Evolutionary conservation across 2,113 vertebrate species (phyloP), one percentile per base, ranked within the genome.

Genomic region (Chunga burmeisteri): DNA sequence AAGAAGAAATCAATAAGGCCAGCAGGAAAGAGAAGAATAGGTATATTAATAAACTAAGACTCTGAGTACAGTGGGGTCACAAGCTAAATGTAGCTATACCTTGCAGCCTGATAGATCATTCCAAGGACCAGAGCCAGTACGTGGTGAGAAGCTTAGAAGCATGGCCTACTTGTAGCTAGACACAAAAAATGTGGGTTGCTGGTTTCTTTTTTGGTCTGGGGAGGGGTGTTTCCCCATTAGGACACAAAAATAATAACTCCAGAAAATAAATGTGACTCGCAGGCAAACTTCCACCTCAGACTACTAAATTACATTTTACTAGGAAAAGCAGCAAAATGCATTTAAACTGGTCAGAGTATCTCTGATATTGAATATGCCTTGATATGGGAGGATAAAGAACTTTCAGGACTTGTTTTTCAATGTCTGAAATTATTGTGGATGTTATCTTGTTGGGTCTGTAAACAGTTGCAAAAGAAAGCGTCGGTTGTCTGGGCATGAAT

Each of bases 11-110:
- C 93, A 97, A 89, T 95, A 94, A 88, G 63, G 91, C 47, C 68
- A 86, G 80, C 0, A 0, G 88, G 73, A 82, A 94, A 62, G 63
- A 94, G 86, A 92, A 89, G 73, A 85, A 74, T 46, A 53, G 93
- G 62, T 81, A 53, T 90, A 95, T 96, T 96, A 95, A 96, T 95
- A 94, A 91, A 96, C 86, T 72, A 92, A 89, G 83, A 56, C 61
- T 70, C 63, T 72, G 84, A 77, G 58, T 46, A 93, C 47, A 68
- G 89, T 61, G 61, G 91, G 92, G 87, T 90, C 93, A 91, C 10
- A 19, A 93, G 93, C 78, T 85, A 89, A 94, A 94, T 83, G 89
- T 47, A 87, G 88, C 95, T 79, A 19, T 81, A 89, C 88, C 83
- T 93, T 93, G 85, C 46, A 93, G 47, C 67, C 79, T 66, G 32